Base-by-base conservation (phyloP, 2,888 invertebrate genomes). In the Oligia strigilis region DNA sequence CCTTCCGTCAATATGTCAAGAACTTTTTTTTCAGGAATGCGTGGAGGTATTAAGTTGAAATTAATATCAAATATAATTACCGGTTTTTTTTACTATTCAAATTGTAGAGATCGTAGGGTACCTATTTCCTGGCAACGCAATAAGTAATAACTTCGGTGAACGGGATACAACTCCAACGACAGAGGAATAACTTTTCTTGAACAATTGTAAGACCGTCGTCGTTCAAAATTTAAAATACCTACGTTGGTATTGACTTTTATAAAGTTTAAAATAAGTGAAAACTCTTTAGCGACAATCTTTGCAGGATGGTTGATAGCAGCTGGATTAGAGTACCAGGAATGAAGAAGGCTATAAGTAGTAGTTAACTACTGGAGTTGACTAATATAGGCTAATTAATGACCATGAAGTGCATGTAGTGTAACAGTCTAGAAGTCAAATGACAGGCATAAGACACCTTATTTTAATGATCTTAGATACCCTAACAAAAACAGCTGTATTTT, bases 241-340 rank as follows among this genome's bases (percentile, higher is more conserved):
- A 49, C 40, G 9, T 29, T 55, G 40, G n/a, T 58, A 46, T 58
- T 72, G 70, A 55, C 17, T 79, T 40, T 74, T 13, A 46, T 46
- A 46, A 46, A 46, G 46, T 80, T 23, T 40, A 40, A 29, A 49
- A 23, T 40, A 46, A 19, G 2, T 5, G 36, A 46, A 55, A 74
- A 23, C n/a, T 23, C 11, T 23, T 17, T 23, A 5, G 19, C n/a
- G 36, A 14, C 0, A 2, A 46, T 8, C 19, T 49, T 62, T 75
- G 13, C n/a, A 19, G n/a, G 19, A 11, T 11, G 13, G 4, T 60
- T 55, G n/a, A 19, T 36, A 17, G 11, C 8, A 36, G 13, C 3
- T 60, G 19, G 17, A 14, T 3, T 19, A 73, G 4, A 73, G 8
- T 40, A 72, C 3, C 58, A 14, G 62, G 6, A 62, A 23, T 62